These are phyloP conservation scores for Anagyrus pseudococci DNA, from an alignment of 2,888 invertebrate genomes.

Conservation along the genomic window DNA sequence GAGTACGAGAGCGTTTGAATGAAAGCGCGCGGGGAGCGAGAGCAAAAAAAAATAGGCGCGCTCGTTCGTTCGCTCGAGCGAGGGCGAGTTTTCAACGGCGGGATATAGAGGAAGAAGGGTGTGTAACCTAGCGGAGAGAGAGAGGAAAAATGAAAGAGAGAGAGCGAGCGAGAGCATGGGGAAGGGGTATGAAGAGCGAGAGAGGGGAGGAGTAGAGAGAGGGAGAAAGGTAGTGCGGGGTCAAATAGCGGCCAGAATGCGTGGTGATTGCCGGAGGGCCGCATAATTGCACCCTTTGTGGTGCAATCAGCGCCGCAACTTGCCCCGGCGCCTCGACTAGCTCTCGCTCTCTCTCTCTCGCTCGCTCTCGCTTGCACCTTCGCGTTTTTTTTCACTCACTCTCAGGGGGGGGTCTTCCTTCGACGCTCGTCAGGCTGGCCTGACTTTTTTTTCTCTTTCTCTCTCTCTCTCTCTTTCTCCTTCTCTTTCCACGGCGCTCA, in stretches of 20 bases:
- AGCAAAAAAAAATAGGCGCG: slow-evolving; percentile 7
- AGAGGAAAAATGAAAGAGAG: no score
- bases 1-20: slow-evolving; percentile 10
- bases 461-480: neutral
- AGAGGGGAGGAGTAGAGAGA: slow-evolving; percentile 34
- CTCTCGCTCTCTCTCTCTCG: no score
- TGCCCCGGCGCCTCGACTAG: slow-evolving; percentile 44
- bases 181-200: slow-evolving; percentile 1
- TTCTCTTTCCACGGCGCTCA: neutral
- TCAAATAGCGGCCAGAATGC: slow-evolving; percentile 61
- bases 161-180: neutral
- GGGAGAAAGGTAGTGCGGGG: slow-evolving; percentile 47
- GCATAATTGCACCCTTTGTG: slow-evolving; percentile 63
- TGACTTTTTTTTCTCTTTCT: neutral
- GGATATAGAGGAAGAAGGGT: slow-evolving; percentile 23
- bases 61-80: slow-evolving; percentile 18
- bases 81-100: slow-evolving; percentile 37
- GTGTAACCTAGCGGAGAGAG: neutral
- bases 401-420: neutral
- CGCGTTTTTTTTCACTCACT: neutral
- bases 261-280: slow-evolving; percentile 62
- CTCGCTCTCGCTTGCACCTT: no score
- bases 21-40: neutral
- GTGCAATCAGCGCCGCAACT: slow-evolving; percentile 62
- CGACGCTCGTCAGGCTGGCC: neutral